phyloP scores from a whole-genome alignment of 2,888 invertebrate genomes.

The Catotricha subobsoleta region DNA sequence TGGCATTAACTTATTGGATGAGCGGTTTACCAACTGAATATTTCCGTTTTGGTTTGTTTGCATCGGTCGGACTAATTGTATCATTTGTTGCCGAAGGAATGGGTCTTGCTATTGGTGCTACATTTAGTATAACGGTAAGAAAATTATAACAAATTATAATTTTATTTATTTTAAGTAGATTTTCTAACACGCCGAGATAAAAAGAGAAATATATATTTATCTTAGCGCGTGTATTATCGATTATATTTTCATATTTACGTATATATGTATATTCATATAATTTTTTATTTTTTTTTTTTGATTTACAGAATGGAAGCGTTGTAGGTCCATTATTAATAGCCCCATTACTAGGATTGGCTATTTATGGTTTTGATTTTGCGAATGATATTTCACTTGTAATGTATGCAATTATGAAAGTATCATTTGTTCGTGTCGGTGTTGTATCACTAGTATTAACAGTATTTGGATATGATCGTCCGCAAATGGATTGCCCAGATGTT shows the following conservation, averaged over 20 bases:
- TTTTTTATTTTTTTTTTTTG: not conserved
- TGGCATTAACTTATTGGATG: slow-evolving; percentile 42
- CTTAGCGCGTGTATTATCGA: no score
- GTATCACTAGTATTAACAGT: slow-evolving; percentile 42
- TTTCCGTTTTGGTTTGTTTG: slow-evolving; percentile 46
- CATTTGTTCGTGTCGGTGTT: slow-evolving; percentile 46
- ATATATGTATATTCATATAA: not conserved
- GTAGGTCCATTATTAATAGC: slow-evolving; percentile 47
- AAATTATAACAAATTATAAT: no score
- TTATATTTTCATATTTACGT: not conserved
- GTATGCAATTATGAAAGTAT: slow-evolving; percentile 44
- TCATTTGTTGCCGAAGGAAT: slow-evolving; percentile 61
- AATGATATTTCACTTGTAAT: slow-evolving; percentile 39
- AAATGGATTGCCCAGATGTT: slow-evolving; percentile 37
- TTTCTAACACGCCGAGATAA: no score
- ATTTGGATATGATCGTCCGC: slow-evolving; percentile 41
- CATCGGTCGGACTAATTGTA: slow-evolving; percentile 45
- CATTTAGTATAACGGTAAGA: slow-evolving; percentile 45
- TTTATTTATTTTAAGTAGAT: no score
- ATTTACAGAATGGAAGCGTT: slow-evolving; percentile 45
- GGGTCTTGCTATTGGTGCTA: slow-evolving; percentile 57
- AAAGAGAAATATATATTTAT: no score
- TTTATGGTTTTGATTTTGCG: slow-evolving; percentile 54
- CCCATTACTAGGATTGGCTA: slow-evolving; percentile 45
- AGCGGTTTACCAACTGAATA: slow-evolving; percentile 49